These are phyloP conservation scores for Takifugu ocellatus DNA, from an alignment of 2,797 vertebrate genomes.

Conservation along the genomic window DNA sequence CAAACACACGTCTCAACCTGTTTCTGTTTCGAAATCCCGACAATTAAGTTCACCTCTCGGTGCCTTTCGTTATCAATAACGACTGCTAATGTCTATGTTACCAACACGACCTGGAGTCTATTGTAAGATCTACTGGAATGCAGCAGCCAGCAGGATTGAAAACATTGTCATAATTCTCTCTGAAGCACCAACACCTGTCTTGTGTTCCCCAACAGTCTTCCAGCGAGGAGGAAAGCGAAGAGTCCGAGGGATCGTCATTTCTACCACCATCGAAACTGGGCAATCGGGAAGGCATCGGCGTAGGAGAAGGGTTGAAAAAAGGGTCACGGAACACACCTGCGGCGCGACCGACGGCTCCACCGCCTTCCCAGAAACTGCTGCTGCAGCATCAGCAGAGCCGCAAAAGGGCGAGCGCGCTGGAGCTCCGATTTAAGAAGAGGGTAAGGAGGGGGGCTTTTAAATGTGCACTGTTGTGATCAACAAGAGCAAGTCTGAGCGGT, in stretches of 20 bases:
- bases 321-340: constrained; percentile 32
- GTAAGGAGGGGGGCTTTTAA: constrained; percentile 44
- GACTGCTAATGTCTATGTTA: too few species aligned
- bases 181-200: neutral
- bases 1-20: neutral
- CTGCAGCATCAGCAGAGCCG: constrained; percentile 79
- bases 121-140: neutral
- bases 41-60: neutral
- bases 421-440: constrained; percentile 75
- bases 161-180: neutral
- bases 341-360: constrained; percentile 66
- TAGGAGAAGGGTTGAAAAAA: constrained; percentile 36
- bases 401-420: constrained; percentile 76
- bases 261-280: constrained; percentile 63
- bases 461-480: neutral
- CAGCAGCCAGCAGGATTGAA: too few species aligned
- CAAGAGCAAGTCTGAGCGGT: neutral
- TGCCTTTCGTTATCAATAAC: neutral
- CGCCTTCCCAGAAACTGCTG: constrained; percentile 78
- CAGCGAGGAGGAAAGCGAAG: constrained; percentile 69
- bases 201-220: constrained; percentile 57
- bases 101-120: neutral
- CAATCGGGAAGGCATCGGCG: constrained; percentile 68
- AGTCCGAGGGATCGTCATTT: constrained; percentile 55
- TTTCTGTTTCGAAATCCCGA: neutral